These are phyloP conservation scores for Deroptyus accipitrinus DNA, from an alignment of 2,113 vertebrate species.

Conservation along the genomic window DNA sequence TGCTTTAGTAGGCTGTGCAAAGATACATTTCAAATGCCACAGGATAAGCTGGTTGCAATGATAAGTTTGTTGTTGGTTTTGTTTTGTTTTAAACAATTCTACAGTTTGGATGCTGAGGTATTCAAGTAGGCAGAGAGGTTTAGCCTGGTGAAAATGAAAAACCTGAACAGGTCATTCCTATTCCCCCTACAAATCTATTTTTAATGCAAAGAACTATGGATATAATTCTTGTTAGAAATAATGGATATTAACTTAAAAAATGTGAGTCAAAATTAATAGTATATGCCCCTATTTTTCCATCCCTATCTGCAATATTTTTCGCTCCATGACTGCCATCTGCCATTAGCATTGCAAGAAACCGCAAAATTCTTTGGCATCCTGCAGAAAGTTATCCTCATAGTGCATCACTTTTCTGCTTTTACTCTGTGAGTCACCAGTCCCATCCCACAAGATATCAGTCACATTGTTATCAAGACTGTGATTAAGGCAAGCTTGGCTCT, in stretches of 20 bases:
- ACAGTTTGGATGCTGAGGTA: neutral
- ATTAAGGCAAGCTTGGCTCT: neutral
- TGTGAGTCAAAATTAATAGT: neutral
- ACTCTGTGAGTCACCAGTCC: neutral
- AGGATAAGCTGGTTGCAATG: neutral
- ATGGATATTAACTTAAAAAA: neutral
- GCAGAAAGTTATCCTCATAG: neutral
- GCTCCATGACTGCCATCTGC: neutral
- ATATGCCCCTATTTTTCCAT: neutral
- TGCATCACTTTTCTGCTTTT: neutral
- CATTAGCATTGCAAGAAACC: neutral
- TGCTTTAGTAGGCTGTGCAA: constrained; percentile 14
- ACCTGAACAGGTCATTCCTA: neutral
- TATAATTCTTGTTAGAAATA: neutral
- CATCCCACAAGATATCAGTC: neutral
- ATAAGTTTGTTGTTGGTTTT: neutral
- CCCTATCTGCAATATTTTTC: neutral
- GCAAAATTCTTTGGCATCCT: neutral
- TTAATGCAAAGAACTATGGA: neutral
- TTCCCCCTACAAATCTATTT: neutral
- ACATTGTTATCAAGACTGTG: neutral
- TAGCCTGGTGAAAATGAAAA: neutral
- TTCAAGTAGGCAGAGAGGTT: neutral
- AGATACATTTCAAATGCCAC: constrained; percentile 11
- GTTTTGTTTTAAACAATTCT: neutral